Evolutionary conservation across 2,113 vertebrate species (phyloP), one percentile per base, ranked within the genome.

Genomic region (Craseonycteris thonglongyai): DNA sequence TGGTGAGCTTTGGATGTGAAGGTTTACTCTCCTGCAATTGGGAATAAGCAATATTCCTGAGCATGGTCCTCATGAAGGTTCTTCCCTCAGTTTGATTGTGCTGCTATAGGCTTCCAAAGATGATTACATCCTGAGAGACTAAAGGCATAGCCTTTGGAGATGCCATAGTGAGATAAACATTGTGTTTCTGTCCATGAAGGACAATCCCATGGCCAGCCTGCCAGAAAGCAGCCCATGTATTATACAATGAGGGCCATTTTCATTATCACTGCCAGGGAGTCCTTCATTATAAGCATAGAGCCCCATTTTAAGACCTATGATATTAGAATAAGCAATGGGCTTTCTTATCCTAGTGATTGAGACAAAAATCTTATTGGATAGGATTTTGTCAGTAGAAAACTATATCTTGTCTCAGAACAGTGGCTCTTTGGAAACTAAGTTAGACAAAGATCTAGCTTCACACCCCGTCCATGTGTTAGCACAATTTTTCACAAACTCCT

Each of bases 1-100:
- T 4, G 1, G 1, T 40, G 42, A 71, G 30, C 0, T 0, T 12
- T 33, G 6, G 9, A 26, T 33, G 28, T 49, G 47, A 40, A 78
- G n/a, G 19, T 10, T 59, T 35, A 42, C 5, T 38, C 6, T 92
- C 19, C 11, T 15, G n/a, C 12, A 5, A 1, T 19, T 35, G 22
- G 35, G 7, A 33, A 87, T 12, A 49, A 33, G 58, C n/a, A 59
- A 24, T 6, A 28, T 21, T 49, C 65, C 33, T 7, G 19, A 56
- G 18, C 40, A 13, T 13, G 10, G 6, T 13, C 30, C 63, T 35
- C 11, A 51, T 16, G 59, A 35, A 66, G 18, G 16, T 35, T 68
- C 61, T 45, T 8, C 33, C 38, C 49, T 40, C 33, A n/a, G 58
- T 66, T 66, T 75, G 56, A 33, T 8, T 30, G 51, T 58, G 45